phyloP scores from a whole-genome alignment of 2,113 vertebrate species.

The Amphiprion ocellaris region DNA sequence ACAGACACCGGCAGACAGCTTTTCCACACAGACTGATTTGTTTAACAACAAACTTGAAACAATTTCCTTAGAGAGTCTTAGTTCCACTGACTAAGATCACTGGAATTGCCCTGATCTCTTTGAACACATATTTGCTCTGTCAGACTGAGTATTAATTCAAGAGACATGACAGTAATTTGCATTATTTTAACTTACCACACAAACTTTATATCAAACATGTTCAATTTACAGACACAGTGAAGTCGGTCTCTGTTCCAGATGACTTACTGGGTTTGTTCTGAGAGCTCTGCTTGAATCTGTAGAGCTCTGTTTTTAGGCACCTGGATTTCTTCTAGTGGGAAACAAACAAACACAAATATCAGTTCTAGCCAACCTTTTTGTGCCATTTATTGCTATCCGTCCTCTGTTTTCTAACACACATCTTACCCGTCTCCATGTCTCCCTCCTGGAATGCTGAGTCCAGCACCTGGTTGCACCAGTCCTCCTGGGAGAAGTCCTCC shows the following conservation, averaged over 20 bases:
- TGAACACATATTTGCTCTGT: too few species aligned
- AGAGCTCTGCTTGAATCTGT: slow-evolving; percentile 91
- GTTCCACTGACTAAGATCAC: too few species aligned
- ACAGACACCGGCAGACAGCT: too few species aligned
- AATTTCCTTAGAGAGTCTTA: too few species aligned
- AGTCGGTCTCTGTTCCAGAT: not conserved
- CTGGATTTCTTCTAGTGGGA: slow-evolving; percentile 90
- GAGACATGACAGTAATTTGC: not conserved
- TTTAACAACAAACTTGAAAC: too few species aligned
- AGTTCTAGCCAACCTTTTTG: not conserved
- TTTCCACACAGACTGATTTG: too few species aligned
- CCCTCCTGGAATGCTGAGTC: slow-evolving; percentile 93
- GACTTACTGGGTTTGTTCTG: slow-evolving; percentile 95
- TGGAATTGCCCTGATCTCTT: too few species aligned
- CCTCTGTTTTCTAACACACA: too few species aligned
- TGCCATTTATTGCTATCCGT: too few species aligned
- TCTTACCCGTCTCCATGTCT: slow-evolving; percentile 94
- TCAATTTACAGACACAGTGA: not conserved
- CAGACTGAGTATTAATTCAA: not conserved
- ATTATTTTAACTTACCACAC: not conserved
- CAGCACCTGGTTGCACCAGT: slow-evolving; percentile 98
- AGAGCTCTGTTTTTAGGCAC: slow-evolving; percentile 90
- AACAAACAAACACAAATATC: slow-evolving; percentile 14
- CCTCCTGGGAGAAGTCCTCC: slow-evolving; percentile 98
- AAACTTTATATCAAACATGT: not conserved